A percentile compares a stretch with the other conserved stretches of the same genome.
Evolutionary conservation across 2,113 vertebrate species (phyloP).

Genomic region (Petrocephalus microphthalmus): DNA sequence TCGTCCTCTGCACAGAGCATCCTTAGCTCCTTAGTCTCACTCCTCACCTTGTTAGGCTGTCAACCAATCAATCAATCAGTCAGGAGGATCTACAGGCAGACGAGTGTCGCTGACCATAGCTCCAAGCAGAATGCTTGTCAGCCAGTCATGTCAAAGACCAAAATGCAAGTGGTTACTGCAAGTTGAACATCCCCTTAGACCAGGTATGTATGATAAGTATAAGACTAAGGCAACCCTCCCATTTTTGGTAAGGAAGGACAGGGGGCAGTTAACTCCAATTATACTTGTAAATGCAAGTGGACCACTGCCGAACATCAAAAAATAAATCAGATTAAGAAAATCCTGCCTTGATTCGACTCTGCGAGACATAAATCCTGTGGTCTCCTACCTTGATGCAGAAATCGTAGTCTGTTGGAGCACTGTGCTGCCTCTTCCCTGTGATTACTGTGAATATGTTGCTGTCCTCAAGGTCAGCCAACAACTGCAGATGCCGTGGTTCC

Average conservation of each 20-base stretch:
- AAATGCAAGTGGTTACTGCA: background rate
- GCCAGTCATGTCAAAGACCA: background rate
- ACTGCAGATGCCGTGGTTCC: conserved; percentile 86
- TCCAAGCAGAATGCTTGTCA: background rate
- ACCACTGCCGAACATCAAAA: background rate
- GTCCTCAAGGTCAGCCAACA: conserved; percentile 83
- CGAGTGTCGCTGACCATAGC: background rate
- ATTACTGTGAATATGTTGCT: conserved; percentile 77
- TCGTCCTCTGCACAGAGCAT: conserved; percentile 92
- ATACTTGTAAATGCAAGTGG: background rate
- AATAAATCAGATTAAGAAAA: background rate
- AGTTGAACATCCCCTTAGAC: background rate
- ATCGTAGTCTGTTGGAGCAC: conserved; percentile 78
- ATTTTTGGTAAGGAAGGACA: background rate
- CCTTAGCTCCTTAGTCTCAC: conserved; percentile 81
- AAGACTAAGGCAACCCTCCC: background rate
- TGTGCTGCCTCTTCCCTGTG: conserved; percentile 74
- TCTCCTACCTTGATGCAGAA: conserved; percentile 86
- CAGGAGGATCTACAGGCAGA: background rate
- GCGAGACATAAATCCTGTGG: background rate
- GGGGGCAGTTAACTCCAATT: background rate
- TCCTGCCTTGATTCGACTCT: background rate
- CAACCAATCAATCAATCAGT: conserved; percentile 13
- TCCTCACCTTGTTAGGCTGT: conserved; percentile 83
- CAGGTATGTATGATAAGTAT: background rate